These are phyloP conservation scores for Hydrolagus affinis DNA, from an alignment of 2,113 vertebrate species.

Conservation along the genomic window DNA sequence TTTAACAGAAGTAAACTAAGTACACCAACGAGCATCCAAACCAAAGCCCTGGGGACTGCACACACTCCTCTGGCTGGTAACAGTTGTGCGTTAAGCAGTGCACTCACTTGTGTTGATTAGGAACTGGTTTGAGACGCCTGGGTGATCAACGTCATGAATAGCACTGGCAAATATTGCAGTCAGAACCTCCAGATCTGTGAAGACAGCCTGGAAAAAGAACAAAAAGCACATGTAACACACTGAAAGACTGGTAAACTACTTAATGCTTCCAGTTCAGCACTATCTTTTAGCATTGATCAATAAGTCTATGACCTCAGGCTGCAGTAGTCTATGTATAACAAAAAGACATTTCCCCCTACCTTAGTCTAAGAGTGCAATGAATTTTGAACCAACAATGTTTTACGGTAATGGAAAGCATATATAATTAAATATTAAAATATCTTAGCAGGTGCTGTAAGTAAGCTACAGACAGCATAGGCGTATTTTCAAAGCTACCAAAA, in stretches of 20 bases:
- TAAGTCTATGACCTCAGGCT: neutral
- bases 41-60: neutral
- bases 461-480: too few species aligned
- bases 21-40: neutral
- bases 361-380: neutral
- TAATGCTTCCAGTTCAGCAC: slow-evolving; percentile 3
- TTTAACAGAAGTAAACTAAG: neutral
- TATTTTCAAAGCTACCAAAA: too few species aligned
- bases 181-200: slow-evolving; percentile 96
- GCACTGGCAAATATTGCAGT: slow-evolving; percentile 98
- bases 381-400: too few species aligned
- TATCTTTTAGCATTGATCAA: neutral
- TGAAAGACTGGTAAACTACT: neutral
- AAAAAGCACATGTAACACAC: neutral
- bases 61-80: neutral
- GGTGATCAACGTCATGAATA: slow-evolving; percentile 97
- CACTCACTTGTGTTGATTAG: slow-evolving; percentile 98
- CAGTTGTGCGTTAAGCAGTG: slow-evolving; percentile 29
- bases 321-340: neutral
- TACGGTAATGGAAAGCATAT: too few species aligned
- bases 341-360: neutral
- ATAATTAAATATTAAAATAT: too few species aligned
- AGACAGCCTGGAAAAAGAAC: slow-evolving; percentile 73
- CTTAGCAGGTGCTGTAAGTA: too few species aligned
- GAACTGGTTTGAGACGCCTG: slow-evolving; percentile 97